A percentile compares a stretch with the other conserved stretches of the same genome.
phyloP scores from a whole-genome alignment of 2,113 vertebrate species.

The Anthoscopus minutus region DNA sequence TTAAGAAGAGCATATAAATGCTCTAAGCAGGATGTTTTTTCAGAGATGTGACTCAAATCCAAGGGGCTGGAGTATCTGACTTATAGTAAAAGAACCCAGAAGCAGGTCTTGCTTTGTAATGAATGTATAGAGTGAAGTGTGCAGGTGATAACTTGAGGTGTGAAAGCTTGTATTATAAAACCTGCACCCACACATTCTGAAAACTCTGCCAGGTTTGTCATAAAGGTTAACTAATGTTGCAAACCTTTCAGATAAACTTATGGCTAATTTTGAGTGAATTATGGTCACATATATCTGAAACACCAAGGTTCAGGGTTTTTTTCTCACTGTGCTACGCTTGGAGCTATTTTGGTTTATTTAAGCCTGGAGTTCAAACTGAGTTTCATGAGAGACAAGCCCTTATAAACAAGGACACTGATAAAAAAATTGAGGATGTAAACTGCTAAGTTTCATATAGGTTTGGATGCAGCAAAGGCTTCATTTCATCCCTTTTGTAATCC shows the following conservation, averaged over 20 bases:
- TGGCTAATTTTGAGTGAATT: conserved; percentile 15
- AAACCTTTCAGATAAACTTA: conserved; percentile 13
- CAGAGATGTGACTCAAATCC: not conserved
- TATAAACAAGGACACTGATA: not conserved
- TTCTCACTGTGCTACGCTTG: not conserved
- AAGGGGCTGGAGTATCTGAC: not conserved
- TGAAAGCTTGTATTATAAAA: not conserved
- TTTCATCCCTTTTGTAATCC: not conserved
- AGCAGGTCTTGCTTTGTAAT: not conserved
- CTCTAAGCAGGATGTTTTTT: not conserved
- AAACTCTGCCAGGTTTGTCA: not conserved
- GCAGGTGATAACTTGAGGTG: not conserved
- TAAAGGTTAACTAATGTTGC: not conserved
- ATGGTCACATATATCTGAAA: not conserved
- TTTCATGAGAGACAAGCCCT: not conserved
- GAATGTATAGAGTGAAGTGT: not conserved
- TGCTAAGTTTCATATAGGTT: not conserved
- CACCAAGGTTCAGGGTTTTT: not conserved
- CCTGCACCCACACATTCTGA: not conserved
- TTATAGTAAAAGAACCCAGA: not conserved
- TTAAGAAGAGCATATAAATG: not conserved
- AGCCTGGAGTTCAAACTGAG: not conserved
- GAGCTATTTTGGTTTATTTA: not conserved
- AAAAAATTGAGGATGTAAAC: not conserved
- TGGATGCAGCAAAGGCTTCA: not conserved